These are phyloP conservation scores for Papilio helenus DNA, from an alignment of 1,140 invertebrate genomes.

Conservation along the genomic window DNA sequence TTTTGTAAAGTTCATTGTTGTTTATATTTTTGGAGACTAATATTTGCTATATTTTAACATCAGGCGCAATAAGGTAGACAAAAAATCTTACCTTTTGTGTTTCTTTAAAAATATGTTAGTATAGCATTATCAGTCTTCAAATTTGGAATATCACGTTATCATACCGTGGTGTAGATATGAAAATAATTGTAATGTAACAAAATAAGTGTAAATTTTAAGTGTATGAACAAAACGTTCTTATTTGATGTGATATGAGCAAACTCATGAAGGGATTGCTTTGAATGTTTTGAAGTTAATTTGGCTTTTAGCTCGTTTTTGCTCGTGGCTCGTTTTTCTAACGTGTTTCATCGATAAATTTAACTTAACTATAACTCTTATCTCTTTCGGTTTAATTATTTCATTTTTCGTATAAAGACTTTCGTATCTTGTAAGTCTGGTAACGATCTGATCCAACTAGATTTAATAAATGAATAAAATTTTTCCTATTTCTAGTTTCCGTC, in stretches of 20 bases:
- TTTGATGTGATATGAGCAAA: slow-evolving; percentile 34
- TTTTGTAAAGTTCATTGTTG: slow-evolving; percentile 24
- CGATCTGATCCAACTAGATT: not conserved
- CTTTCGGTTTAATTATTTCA: not conserved
- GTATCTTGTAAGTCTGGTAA: too few relatives aligned
- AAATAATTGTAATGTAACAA: slow-evolving; percentile 43
- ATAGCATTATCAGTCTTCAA: slow-evolving; percentile 7
- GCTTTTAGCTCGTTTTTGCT: not conserved
- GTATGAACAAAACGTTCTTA: slow-evolving; percentile 63
- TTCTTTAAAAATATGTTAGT: not conserved
- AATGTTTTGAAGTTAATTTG: slow-evolving; percentile 20
- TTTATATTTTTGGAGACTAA: slow-evolving; percentile 1
- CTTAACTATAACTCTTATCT: not conserved
- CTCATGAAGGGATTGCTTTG: not conserved
- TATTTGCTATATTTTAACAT: not conserved
- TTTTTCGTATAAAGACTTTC: not conserved
- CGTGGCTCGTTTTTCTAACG: too few relatives aligned
- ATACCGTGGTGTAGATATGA: slow-evolving; percentile 21
- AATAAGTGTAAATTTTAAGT: slow-evolving; percentile 62
- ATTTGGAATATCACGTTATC: not conserved
- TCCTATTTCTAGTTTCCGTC: not conserved
- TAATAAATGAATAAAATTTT: too few relatives aligned
- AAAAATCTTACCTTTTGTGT: not conserved
- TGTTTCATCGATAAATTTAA: not conserved
- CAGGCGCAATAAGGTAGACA: not conserved